Percentiles rank a stretch among this genome's conserved stretches.
phyloP scores from a whole-genome alignment of 2,888 invertebrate genomes.

The Stictocephala bisonia region DNA sequence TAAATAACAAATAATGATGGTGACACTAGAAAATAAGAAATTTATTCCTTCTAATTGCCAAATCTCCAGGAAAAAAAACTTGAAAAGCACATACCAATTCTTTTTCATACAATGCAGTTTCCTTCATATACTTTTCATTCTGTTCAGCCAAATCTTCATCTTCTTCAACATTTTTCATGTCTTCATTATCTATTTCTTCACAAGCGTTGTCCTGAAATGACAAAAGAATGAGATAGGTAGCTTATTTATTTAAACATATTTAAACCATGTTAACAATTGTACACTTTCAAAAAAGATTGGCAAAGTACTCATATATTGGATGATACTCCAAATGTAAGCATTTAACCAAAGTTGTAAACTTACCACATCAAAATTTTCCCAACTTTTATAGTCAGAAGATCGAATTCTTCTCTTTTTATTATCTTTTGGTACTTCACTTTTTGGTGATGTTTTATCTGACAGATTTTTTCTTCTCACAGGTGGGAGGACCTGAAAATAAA shows the following conservation, averaged over 20 bases:
- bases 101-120: conserved; percentile 74
- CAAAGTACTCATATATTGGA: too few species aligned
- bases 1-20: too few species aligned
- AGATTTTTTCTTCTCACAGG: conserved; percentile 65
- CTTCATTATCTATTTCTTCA: conserved; percentile 69
- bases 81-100: conserved; percentile 69
- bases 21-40: not conserved
- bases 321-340: not conserved
- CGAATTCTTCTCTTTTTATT: conserved; percentile 56
- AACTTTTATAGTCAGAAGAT: conserved; percentile 53
- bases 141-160: conserved; percentile 66
- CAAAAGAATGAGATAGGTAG: conserved; percentile 32
- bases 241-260: too few species aligned
- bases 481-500: conserved; percentile 65
- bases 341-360: conserved; percentile 59
- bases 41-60: not conserved
- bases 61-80: not conserved
- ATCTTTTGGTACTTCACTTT: conserved; percentile 55
- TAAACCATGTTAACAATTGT: too few species aligned
- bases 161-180: conserved; percentile 31
- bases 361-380: conserved; percentile 75
- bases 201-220: conserved; percentile 72
- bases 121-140: conserved; percentile 65
- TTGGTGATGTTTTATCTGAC: conserved; percentile 64
- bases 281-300: too few species aligned